Evolutionary conservation across 1,140 invertebrate species (phyloP), one percentile per base, ranked within the genome.

Genomic region (Macrobrachium nipponense): DNA sequence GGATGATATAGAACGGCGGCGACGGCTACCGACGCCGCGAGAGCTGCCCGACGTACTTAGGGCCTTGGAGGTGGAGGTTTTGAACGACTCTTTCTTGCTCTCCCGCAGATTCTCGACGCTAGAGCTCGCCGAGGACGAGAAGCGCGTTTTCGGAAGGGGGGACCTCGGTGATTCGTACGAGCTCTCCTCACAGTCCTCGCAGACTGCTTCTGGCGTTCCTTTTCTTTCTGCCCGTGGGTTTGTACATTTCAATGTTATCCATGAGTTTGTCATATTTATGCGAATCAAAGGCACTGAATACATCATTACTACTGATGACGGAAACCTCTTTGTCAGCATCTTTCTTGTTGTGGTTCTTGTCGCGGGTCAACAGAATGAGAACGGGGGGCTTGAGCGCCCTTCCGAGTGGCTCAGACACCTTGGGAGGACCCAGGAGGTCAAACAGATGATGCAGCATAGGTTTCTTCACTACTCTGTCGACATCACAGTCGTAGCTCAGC

Each of bases 361-460:
- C n/a, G 15, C 51, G 72, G 62, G 82, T 75, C 5, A 86, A 70
- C 15, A 86, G 36, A 0, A 86, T 44, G 3, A 86, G 68, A 0
- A 86, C 66, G 0, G 84, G 84, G 2, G 84, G 77, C 20, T 76
- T 58, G 4, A 80, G 66, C 7, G 51, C 17, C 3, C 84, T 44
- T 6, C 58, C 77, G 2, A 89, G 60, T 12, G 81, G 66, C 68
- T 85, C 81, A 17, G 82, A 36, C 3, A 89, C 82, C 27, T 80
- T 87, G 23, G 95, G 95, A 66, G 96, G 92, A 2, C 95, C 95
- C 61, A 97, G 91, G n/a, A 97, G 91, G 90, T 96, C 95, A 88
- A 97, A 96, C 87, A 97, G 91, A 90, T 97, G 96, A 90, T 97
- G 95, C 7, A 97, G 91, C 92, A 97, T 93, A 2, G 95, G 95